Conservation (phyloP, 1,140 invertebrate species). For the Diorhabda carinulata region DNA sequence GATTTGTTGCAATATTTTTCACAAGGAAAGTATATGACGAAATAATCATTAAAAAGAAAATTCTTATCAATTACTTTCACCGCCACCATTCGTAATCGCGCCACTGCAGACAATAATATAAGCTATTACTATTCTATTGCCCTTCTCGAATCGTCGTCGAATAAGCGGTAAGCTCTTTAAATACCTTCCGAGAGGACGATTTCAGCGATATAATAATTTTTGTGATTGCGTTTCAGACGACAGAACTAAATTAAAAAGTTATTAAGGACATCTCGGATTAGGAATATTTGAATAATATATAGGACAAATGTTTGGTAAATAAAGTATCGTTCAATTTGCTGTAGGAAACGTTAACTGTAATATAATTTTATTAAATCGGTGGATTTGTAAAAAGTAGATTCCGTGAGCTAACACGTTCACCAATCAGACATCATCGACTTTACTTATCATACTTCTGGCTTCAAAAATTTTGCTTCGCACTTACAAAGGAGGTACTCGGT, state of each 20-base stretch:
- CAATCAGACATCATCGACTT: too few relatives aligned
- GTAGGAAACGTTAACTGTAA: too few relatives aligned
- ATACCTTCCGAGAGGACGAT: constrained; percentile 1
- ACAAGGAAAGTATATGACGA: not conserved
- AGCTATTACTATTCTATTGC: constrained; percentile 14
- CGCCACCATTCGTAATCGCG: constrained; percentile 8
- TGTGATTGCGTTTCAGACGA: not conserved
- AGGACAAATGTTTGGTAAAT: not conserved
- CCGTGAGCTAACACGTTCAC: too few relatives aligned
- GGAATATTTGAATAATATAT: not conserved
- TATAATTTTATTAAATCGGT: too few relatives aligned
- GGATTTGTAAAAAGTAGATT: too few relatives aligned
- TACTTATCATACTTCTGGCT: too few relatives aligned
- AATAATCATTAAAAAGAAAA: not conserved
- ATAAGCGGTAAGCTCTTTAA: constrained; percentile 4
- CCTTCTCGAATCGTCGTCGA: constrained; percentile 2
- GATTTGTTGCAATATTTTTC: too few relatives aligned
- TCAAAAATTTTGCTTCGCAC: too few relatives aligned
- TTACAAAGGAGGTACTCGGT: too few relatives aligned
- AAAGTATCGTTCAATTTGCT: too few relatives aligned
- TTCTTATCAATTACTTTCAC: not conserved
- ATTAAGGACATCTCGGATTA: not conserved
- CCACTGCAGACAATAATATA: constrained; percentile 21
- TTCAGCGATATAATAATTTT: not conserved
- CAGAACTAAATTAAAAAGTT: constrained; percentile 11